phyloP scores from a whole-genome alignment of 2,888 invertebrate genomes.

The Chalcis sispes region DNA sequence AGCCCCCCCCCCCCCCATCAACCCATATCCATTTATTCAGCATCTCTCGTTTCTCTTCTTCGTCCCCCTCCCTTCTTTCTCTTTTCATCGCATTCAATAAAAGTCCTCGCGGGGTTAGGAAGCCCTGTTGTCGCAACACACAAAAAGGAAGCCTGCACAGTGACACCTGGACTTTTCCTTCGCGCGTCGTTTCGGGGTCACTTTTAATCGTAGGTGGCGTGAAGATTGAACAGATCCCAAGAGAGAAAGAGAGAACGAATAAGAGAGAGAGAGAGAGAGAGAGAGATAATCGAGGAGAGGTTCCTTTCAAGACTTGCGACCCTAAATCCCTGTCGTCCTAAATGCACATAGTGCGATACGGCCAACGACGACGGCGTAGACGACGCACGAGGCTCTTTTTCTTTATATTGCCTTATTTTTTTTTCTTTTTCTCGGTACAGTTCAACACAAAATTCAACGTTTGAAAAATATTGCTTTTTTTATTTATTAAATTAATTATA shows the following conservation, averaged over 20 bases:
- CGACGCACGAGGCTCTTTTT: conserved; percentile 54
- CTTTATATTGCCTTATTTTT: background rate
- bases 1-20: conserved; percentile 29
- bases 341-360: too few relatives aligned
- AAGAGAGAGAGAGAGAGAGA: conserved; percentile 19
- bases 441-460: conserved; percentile 24
- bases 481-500: too few relatives aligned
- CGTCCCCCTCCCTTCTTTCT: conserved; percentile 30
- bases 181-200: conserved; percentile 60
- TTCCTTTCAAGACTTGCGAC: conserved; percentile 43
- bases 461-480: conserved; percentile 17
- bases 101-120: conserved; percentile 29
- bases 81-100: conserved; percentile 38
- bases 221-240: conserved; percentile 59
- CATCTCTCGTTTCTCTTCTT: too few relatives aligned
- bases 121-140: conserved; percentile 28
- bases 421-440: conserved; percentile 34
- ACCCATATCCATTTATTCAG: too few relatives aligned
- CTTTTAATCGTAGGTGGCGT: conserved; percentile 70
- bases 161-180: conserved; percentile 60
- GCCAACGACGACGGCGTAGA: background rate
- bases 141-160: conserved; percentile 53
- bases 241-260: background rate
- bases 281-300: conserved; percentile 28
- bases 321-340: conserved; percentile 46